Evolutionary conservation across 2,888 invertebrate genomes (phyloP).

Genomic region (Leptinotarsa tumamoca): DNA sequence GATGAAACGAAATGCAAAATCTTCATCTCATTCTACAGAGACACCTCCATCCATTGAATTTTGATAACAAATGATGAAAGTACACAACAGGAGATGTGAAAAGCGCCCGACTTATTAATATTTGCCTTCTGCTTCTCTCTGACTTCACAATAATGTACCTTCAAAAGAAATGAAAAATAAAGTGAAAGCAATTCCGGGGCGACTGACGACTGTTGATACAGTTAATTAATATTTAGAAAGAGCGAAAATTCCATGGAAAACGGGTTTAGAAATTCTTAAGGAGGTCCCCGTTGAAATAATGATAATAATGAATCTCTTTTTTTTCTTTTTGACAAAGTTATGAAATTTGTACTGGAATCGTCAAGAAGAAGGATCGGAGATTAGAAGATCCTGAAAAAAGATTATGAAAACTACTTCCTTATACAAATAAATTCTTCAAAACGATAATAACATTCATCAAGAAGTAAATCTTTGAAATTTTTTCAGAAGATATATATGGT

Average conservation of each 20-base stretch:
- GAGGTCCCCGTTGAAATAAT: not conserved
- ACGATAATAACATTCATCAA: too few relatives aligned
- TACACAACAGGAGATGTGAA: not conserved
- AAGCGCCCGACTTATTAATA: not conserved
- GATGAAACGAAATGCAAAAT: not conserved
- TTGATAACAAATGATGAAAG: not conserved
- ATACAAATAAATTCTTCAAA: too few relatives aligned
- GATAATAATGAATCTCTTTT: too few relatives aligned
- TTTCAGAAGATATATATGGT: too few relatives aligned
- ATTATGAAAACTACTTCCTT: too few relatives aligned
- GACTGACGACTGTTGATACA: not conserved
- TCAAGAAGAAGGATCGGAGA: too few relatives aligned
- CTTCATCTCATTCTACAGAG: not conserved
- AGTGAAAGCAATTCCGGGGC: not conserved
- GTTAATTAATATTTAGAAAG: conserved; percentile 8
- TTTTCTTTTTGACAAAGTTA: too few relatives aligned
- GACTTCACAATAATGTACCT: conserved; percentile 8
- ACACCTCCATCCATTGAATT: not conserved
- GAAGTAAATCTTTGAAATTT: too few relatives aligned
- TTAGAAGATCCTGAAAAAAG: too few relatives aligned
- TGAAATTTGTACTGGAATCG: too few relatives aligned
- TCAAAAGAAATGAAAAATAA: conserved; percentile 13
- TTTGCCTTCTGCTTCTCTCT: not conserved
- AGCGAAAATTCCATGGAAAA: conserved; percentile 3
- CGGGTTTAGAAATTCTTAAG: not conserved